A percentile compares a stretch with the other conserved stretches of the same genome.
Evolutionary conservation across 2,888 invertebrate species (phyloP).

Genomic region (Andricus curvator): DNA sequence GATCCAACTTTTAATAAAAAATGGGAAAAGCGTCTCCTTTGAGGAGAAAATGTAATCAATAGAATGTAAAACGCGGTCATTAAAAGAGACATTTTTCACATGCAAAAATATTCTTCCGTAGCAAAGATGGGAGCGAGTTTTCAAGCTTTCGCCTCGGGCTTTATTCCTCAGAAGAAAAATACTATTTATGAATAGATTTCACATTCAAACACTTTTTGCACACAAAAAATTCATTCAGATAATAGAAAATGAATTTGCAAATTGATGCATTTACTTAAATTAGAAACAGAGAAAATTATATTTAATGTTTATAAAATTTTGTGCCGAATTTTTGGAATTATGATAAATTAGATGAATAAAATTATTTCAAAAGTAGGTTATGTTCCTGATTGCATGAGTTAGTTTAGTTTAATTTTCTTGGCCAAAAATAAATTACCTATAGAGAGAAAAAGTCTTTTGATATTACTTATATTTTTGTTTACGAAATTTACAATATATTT

Average conservation of each 20-base stretch:
- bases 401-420: too few relatives aligned
- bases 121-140: not conserved
- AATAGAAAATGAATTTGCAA: not conserved
- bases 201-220: not conserved
- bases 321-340: not conserved
- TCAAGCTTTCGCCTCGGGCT: not conserved
- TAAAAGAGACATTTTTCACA: not conserved
- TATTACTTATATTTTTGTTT: too few relatives aligned
- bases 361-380: too few relatives aligned
- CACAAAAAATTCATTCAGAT: not conserved
- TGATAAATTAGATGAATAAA: not conserved
- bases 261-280: not conserved
- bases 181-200: not conserved
- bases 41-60: not conserved
- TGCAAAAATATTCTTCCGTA: constrained; percentile 41
- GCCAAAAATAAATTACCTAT: not conserved
- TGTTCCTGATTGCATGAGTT: too few relatives aligned
- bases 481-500: not conserved
- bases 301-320: too few relatives aligned
- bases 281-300: too few relatives aligned
- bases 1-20: not conserved
- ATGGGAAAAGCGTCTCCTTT: not conserved
- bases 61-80: constrained; percentile 7
- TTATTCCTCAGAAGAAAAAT: not conserved
- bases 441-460: not conserved